Evolutionary conservation across 2,888 invertebrate species (phyloP).

Genomic region (Masnerella sp.): DNA sequence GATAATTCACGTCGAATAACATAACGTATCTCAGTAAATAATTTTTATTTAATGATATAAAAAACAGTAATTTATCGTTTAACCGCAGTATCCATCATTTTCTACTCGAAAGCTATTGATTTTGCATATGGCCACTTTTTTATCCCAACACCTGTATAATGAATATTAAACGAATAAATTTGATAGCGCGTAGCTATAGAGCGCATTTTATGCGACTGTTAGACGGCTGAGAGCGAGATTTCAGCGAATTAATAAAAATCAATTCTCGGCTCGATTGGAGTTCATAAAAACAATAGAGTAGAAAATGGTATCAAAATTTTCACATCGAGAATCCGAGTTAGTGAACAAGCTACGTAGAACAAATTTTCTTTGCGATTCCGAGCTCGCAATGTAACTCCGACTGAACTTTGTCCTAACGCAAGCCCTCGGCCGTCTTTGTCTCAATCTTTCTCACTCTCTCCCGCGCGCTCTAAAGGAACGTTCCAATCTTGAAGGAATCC

Average conservation of each 20-base stretch:
- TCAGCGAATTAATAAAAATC: background rate
- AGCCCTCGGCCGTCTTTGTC: constrained; percentile 7
- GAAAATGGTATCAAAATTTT: constrained; percentile 35
- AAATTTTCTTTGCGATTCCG: constrained; percentile 59
- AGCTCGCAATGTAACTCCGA: constrained; percentile 60
- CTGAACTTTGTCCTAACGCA: constrained; percentile 57
- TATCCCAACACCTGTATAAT: too few species aligned
- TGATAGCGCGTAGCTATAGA: too few species aligned
- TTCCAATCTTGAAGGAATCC: constrained; percentile 71
- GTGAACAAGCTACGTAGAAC: constrained; percentile 41
- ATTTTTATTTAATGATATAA: too few species aligned
- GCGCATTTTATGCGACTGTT: background rate
- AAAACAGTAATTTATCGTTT: too few species aligned
- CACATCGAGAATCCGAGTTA: constrained; percentile 22
- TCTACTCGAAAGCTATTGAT: too few species aligned
- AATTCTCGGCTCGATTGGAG: constrained; percentile 3
- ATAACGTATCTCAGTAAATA: constrained; percentile 9
- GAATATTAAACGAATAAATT: too few species aligned
- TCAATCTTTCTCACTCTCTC: constrained; percentile 43
- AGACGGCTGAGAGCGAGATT: background rate
- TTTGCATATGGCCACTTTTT: too few species aligned
- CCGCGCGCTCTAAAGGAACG: constrained; percentile 62
- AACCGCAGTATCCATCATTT: too few species aligned
- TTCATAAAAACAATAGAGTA: constrained; percentile 18
- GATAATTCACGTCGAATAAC: constrained; percentile 36